Conservation (phyloP, 2,797 vertebrate genomes). For the Poeciliopsis infans region DNA sequence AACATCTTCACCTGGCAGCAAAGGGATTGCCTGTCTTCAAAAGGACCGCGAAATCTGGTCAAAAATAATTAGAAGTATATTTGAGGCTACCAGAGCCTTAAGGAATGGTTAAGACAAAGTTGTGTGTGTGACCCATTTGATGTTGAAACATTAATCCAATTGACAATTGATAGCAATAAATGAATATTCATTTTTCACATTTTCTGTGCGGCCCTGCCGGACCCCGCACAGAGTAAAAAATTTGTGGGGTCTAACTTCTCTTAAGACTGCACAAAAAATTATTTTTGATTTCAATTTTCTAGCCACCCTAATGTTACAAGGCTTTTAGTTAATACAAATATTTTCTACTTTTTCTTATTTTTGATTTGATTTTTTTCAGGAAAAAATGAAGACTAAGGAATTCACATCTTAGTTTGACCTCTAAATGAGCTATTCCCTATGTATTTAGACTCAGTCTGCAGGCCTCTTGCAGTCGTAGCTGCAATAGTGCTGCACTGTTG, state of each 20-base stretch:
- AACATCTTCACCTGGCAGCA: not conserved
- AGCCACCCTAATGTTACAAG: not conserved
- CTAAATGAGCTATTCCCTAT: constrained; percentile 13
- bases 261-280: not conserved
- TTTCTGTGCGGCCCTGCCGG: not conserved
- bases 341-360: not conserved
- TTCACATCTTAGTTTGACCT: not conserved
- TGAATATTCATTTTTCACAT: not conserved
- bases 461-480: constrained; percentile 29
- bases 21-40: not conserved
- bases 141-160: not conserved
- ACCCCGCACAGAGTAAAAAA: too few relatives aligned
- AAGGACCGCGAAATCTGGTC: fast-evolving
- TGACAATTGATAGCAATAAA: not conserved
- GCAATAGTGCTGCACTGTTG: constrained; percentile 55
- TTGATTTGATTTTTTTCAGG: not conserved
- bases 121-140: not conserved
- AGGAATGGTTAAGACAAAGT: not conserved
- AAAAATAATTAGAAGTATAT: not conserved
- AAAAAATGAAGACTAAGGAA: not conserved
- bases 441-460: constrained; percentile 21
- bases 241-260: too few relatives aligned
- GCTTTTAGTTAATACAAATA: not conserved
- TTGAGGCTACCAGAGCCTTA: not conserved
- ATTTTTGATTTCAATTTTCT: not conserved